Evolutionary conservation across 2,113 vertebrate genomes (phyloP).

Genomic region (Progne subis): DNA sequence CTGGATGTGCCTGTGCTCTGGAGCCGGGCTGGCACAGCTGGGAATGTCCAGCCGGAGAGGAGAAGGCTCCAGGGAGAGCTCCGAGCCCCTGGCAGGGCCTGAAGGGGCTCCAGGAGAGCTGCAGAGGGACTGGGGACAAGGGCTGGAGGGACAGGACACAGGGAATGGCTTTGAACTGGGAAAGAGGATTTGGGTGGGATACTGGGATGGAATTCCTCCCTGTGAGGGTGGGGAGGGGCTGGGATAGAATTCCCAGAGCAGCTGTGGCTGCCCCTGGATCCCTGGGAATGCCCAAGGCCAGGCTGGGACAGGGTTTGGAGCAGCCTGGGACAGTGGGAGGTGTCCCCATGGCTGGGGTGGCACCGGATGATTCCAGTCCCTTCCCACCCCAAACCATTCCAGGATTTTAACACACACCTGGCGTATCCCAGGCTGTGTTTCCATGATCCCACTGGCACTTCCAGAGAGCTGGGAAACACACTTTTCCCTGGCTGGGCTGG

Average conservation of each 20-base stretch:
- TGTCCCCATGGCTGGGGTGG: neutral
- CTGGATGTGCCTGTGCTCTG: too few relatives aligned
- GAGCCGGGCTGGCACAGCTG: too few relatives aligned
- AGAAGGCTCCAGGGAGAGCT: neutral
- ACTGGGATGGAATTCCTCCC: neutral
- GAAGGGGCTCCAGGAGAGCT: neutral
- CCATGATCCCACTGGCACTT: neutral
- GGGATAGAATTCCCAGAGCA: neutral
- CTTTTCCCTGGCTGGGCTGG: neutral
- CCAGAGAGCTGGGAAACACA: neutral
- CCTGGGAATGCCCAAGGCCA: neutral
- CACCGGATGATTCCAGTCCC: neutral
- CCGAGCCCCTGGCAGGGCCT: neutral
- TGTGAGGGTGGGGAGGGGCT: fast-evolving
- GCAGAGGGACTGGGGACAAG: neutral
- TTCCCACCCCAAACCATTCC: neutral
- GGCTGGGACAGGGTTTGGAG: neutral
- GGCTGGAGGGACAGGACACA: neutral
- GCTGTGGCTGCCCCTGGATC: neutral
- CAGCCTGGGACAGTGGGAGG: neutral
- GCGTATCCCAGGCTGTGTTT: neutral
- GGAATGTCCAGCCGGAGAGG: neutral
- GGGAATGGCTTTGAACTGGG: neutral
- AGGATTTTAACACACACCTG: neutral
- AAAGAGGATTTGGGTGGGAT: neutral